These are phyloP conservation scores for Lithophane semibrunnea DNA, from an alignment of 2,888 invertebrate species.

Conservation along the genomic window DNA sequence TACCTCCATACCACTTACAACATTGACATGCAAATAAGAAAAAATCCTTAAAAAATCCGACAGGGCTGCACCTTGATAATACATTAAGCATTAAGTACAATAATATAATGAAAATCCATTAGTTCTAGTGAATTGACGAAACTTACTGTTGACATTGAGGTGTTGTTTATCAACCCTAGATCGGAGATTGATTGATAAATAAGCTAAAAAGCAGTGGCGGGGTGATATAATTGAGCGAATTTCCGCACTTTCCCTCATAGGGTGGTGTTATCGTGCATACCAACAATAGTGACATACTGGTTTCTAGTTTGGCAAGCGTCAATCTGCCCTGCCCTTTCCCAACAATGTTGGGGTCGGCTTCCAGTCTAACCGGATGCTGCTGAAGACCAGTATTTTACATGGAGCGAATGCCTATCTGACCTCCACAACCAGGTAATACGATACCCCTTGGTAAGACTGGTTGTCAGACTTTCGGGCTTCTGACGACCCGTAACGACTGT, in stretches of 20 bases:
- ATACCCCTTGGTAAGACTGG: no score
- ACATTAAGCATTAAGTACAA: constrained; percentile 47
- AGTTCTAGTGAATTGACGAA: constrained; percentile 77
- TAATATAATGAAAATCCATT: constrained; percentile 73
- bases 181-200: constrained; percentile 89
- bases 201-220: constrained; percentile 85
- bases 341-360: no score
- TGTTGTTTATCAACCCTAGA: constrained; percentile 82
- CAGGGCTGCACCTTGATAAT: constrained; percentile 51
- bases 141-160: constrained; percentile 77
- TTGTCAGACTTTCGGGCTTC: no score
- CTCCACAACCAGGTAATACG: no score
- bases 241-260: constrained; percentile 82
- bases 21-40: constrained; percentile 4
- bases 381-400: no score
- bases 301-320: background rate
- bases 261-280: constrained; percentile 79
- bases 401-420: no score
- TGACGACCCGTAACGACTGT: no score
- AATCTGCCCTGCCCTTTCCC: no score
- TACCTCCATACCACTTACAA: background rate
- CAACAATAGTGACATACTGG: constrained; percentile 76
- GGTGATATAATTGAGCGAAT: constrained; percentile 89
- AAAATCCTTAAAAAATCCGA: background rate
- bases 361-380: no score